Conservation (phyloP, 2,113 vertebrate species). For the Myrmecophaga tridactyla region DNA sequence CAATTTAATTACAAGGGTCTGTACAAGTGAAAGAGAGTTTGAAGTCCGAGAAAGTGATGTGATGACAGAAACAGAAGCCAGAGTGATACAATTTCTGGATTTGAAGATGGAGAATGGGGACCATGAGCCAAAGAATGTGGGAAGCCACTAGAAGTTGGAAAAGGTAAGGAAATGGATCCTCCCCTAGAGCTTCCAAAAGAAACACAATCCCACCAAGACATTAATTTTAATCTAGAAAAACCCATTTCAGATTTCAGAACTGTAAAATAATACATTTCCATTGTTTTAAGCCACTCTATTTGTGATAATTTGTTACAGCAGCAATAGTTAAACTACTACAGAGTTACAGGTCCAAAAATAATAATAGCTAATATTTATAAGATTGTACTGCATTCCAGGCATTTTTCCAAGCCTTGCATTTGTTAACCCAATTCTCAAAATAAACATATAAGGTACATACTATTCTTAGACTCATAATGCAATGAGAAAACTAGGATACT, state of each 20-base stretch:
- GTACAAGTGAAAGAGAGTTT: not conserved
- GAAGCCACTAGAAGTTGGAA: not conserved
- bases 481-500: not conserved
- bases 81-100: not conserved
- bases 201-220: not conserved
- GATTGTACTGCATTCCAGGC: not conserved
- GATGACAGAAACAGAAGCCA: not conserved
- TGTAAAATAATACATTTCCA: not conserved
- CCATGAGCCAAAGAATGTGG: not conserved
- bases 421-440: not conserved
- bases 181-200: not conserved
- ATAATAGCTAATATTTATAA: not conserved
- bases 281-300: not conserved
- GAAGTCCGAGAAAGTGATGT: not conserved
- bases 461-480: not conserved
- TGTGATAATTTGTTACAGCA: conserved; percentile 5
- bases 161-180: not conserved
- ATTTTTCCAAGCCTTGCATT: not conserved
- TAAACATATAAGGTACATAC: not conserved
- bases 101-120: not conserved
- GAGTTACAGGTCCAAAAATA: not conserved
- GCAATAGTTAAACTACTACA: not conserved
- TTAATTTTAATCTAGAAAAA: not conserved
- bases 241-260: not conserved
- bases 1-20: not conserved